Evolutionary conservation across 1,140 invertebrate genomes (phyloP).

Genomic region (Elysia chlorotica): DNA sequence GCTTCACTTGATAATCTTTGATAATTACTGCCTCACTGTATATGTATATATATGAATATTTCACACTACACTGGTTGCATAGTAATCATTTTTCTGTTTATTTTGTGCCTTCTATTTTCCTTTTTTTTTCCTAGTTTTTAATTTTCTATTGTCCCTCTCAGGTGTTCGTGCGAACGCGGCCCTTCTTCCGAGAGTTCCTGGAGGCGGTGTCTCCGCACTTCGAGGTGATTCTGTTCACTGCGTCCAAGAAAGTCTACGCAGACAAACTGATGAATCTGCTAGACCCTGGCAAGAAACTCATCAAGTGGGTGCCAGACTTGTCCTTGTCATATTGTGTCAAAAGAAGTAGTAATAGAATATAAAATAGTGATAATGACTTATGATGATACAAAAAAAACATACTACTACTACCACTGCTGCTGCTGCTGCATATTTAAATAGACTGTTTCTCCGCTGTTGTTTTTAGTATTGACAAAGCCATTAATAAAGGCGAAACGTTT

Average conservation of each 20-base stretch:
- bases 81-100: too few relatives aligned
- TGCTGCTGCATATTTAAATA: neutral
- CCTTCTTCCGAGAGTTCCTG: slow-evolving; percentile 89
- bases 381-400: too few relatives aligned
- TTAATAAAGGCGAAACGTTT: neutral
- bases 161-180: slow-evolving; percentile 90
- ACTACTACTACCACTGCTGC: neutral
- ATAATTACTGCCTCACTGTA: too few relatives aligned
- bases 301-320: slow-evolving; percentile 82
- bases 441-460: neutral
- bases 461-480: neutral
- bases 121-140: too few relatives aligned
- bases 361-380: too few relatives aligned
- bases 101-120: too few relatives aligned
- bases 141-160: slow-evolving; percentile 37
- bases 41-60: too few relatives aligned
- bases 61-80: too few relatives aligned
- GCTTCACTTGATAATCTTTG: too few relatives aligned
- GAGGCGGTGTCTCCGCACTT: slow-evolving; percentile 86
- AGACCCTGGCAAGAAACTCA: slow-evolving; percentile 86
- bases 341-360: too few relatives aligned
- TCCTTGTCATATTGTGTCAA: neutral
- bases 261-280: slow-evolving; percentile 92
- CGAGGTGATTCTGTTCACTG: slow-evolving; percentile 96
- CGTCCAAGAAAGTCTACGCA: slow-evolving; percentile 93